Percentiles rank a stretch among this genome's conserved stretches.
Evolutionary conservation across 2,113 vertebrate species (phyloP).

Genomic region (Brachionichthys hirsutus): DNA sequence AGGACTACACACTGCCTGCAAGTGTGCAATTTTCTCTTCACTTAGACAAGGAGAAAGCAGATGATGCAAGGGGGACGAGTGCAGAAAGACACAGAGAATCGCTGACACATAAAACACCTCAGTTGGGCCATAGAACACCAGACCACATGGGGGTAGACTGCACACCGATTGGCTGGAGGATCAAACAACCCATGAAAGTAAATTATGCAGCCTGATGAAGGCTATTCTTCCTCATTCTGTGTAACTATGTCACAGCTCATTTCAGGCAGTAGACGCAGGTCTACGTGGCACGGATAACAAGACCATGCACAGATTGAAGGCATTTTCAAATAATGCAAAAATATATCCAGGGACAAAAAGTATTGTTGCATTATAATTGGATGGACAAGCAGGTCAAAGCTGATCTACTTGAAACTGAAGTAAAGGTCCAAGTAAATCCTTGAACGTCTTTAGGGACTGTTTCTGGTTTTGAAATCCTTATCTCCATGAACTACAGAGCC

Average conservation of each 20-base stretch:
- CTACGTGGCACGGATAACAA: neutral
- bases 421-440: no score
- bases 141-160: neutral
- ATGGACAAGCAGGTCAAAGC: no score
- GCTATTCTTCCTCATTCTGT: slow-evolving; percentile 11
- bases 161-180: slow-evolving; percentile 18
- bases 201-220: slow-evolving; percentile 7
- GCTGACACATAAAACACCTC: slow-evolving; percentile 39
- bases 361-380: no score
- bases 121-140: slow-evolving; percentile 32
- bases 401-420: no score
- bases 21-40: slow-evolving; percentile 39
- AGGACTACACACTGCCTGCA: slow-evolving; percentile 25
- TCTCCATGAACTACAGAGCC: neutral
- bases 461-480: neutral
- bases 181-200: slow-evolving; percentile 33
- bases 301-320: neutral
- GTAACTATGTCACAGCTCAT: neutral
- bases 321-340: no score
- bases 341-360: no score
- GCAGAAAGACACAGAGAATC: slow-evolving; percentile 23
- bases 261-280: neutral
- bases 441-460: neutral
- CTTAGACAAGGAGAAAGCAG: slow-evolving; percentile 31
- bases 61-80: neutral